These are phyloP conservation scores for Rhinoderma darwinii DNA, from an alignment of 2,113 vertebrate species.

Conservation along the genomic window DNA sequence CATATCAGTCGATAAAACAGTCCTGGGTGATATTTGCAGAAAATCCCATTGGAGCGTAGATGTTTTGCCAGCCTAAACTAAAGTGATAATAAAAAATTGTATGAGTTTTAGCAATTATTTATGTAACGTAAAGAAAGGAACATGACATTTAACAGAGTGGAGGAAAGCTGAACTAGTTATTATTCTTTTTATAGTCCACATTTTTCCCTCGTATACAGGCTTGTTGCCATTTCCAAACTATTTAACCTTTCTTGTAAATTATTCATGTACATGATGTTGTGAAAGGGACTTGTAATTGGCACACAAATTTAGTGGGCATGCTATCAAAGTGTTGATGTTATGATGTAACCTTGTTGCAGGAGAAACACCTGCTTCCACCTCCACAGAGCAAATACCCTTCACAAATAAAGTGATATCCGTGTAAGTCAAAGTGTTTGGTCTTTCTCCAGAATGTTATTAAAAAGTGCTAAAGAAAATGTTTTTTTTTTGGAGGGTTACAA, in stretches of 20 bases:
- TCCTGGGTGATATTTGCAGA: not conserved
- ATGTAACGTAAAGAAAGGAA: conserved; percentile 6
- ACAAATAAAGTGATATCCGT: not conserved
- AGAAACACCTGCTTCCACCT: conserved; percentile 39
- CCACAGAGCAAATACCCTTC: not conserved
- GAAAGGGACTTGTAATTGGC: conserved; percentile 40
- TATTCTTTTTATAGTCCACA: conserved; percentile 12
- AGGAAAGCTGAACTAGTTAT: not conserved
- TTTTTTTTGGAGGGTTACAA: not conserved
- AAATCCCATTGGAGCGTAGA: not conserved
- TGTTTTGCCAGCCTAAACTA: not conserved
- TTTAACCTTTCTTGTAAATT: conserved; percentile 48
- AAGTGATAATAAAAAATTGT: not conserved
- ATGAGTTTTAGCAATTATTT: not conserved
- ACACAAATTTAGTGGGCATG: conserved; percentile 40
- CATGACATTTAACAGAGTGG: conserved; percentile 26
- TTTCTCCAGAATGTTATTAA: conserved; percentile 31
- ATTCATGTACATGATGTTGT: conserved; percentile 34
- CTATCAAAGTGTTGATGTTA: conserved; percentile 14
- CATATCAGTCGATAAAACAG: not conserved
- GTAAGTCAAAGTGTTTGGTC: not conserved
- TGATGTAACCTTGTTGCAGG: conserved; percentile 36
- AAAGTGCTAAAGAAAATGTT: not conserved
- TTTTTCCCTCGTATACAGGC: not conserved
- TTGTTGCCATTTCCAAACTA: conserved; percentile 44